Base-by-base conservation (phyloP, 2,888 invertebrate species). In the Selenia dentaria region DNA sequence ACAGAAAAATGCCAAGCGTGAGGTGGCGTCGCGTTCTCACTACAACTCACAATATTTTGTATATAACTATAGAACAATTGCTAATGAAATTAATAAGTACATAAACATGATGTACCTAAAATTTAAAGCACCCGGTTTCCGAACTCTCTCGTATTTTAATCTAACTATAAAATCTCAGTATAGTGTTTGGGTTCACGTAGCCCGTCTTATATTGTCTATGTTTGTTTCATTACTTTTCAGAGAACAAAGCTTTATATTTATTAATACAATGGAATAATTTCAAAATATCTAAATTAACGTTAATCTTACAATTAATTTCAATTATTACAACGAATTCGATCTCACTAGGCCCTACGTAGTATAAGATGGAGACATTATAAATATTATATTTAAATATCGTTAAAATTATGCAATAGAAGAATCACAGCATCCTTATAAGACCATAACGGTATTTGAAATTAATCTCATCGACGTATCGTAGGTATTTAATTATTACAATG, bases 81-180 rank as follows among this genome's bases (percentile, higher is more conserved):
- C 84, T 87, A 87, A 86, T 74, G 73, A 84, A 88, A 83, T 75
- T 70, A 85, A 79, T 79, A 79, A 76, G 71, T 85, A 84, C 76
- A 88, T 29, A 58, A 55, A 86, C 81, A 82, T 81, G 87, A 83
- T 89, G 83, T 89, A 56, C 54, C 56, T 59, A 86, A 81, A 89
- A 81, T 89, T 87, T 89, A 88, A 87, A 90, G 89, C 89, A 90
- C 89, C 89, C 86, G 87, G 88, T 87, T 88, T 85, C 78, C 84
- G 74, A 83, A 88, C 87, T 89, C 88, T 89, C 89, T 88, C 88
- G 77, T 84, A 79, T 81, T 87, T 84, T 82, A 83, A 49, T 80
- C 75, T 88, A 81, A 82, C 74, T 87, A 85, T 84, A 84, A 82
- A 85, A 79, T 80, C 75, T 83, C 75, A 76, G 73, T 75, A n/a